These are phyloP conservation scores for Zapornia atra DNA, from an alignment of 2,113 vertebrate genomes.

Conservation along the genomic window DNA sequence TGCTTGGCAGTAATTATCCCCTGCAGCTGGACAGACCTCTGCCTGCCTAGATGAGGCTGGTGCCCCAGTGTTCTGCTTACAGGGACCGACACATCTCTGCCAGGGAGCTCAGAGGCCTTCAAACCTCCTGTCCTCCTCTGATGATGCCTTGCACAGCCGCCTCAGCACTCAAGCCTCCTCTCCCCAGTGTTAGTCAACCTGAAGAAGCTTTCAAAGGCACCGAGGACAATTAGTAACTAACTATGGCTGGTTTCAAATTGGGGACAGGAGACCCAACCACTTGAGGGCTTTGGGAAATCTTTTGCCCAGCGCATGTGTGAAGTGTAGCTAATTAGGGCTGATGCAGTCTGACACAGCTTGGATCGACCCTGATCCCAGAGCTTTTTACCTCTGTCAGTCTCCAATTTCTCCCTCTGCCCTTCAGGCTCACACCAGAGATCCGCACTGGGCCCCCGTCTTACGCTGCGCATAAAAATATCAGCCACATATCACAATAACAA, in stretches of 20 bases:
- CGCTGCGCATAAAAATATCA: neutral
- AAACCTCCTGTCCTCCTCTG: neutral
- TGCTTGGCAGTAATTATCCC: neutral
- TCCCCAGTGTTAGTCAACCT: neutral
- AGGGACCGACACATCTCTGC: neutral
- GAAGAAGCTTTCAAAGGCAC: neutral
- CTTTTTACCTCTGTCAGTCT: neutral
- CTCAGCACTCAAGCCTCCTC: neutral
- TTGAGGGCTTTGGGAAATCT: neutral
- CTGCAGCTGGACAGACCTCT: neutral
- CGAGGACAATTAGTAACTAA: neutral
- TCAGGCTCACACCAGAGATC: neutral
- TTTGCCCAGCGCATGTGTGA: fast-evolving
- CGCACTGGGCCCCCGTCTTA: neutral
- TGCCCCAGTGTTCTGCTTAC: neutral
- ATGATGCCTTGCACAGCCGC: fast-evolving
- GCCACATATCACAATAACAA: neutral
- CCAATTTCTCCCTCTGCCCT: neutral
- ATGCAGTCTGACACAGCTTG: fast-evolving
- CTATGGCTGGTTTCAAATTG: neutral
- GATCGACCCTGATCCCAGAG: neutral
- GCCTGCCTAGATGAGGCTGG: neutral
- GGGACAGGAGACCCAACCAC: neutral
- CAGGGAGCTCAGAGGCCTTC: neutral
- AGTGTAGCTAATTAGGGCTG: neutral